Evolutionary conservation across 2,888 invertebrate species (phyloP), one percentile per base, ranked within the genome.

Genomic region (Carpatolechia fugitivella): DNA sequence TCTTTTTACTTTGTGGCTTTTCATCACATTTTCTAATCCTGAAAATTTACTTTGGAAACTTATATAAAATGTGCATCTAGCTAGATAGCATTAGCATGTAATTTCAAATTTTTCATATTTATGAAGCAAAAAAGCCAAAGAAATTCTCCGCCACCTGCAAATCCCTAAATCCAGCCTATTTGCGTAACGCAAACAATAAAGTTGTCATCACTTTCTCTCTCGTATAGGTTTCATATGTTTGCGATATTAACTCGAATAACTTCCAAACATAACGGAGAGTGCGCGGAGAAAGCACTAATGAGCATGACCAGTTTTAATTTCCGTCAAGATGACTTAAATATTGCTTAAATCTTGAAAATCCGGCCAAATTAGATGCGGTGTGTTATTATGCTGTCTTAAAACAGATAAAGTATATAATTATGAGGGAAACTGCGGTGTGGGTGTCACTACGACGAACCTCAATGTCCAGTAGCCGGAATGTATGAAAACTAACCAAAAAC

Each of bases 211-310:
- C 82, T 82, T 75, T 75, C 69, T 64, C 72, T 67, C 67, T 69
- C 65, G 49, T 76, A 75, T 75, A 76, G 71, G 74, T 77, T 76
- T 70, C 64, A n/a, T n/a, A 74, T 78, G 72, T 78, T 81, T 72
- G 72, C 76, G 70, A 74, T 70, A 77, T 80, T 79, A 76, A 70
- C 71, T 67, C 62, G 74, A 76, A 76, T 74, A 41, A 41, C 41
- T 20, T 20, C 29, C 29, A 44, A 41, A 41, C 18, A 69, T 80
- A 82, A 82, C 82, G 81, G 85, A 82, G 83, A 81, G 72, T 68
- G 65, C 61, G 57, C 60, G 74, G 86, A 73, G 88, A 88, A 88
- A 88, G 88, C 76, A 69, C 70, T 84, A 84, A 87, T 84, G 79
- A 80, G 74, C 66, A 74, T 78, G 71, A 72, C 74, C 74, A 79